phyloP scores from a whole-genome alignment of 2,113 vertebrate genomes.

The Danionella cerebrum region DNA sequence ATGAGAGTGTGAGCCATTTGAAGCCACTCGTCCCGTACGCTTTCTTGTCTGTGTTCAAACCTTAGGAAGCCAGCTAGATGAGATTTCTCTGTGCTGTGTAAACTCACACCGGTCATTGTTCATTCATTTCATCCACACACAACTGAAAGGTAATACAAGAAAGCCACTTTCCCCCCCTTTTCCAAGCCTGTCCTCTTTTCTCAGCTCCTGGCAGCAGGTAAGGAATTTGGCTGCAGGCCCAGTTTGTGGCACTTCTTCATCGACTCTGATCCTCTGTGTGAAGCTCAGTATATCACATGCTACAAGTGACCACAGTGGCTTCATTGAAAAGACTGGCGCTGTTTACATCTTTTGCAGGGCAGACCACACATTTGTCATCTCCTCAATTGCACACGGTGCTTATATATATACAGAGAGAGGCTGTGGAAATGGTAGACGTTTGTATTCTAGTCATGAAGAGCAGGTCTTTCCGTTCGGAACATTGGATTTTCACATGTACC shows the following conservation, averaged over 20 bases:
- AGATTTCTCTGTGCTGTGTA: slow-evolving; percentile 14
- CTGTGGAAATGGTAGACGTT: neutral
- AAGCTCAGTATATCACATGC: neutral
- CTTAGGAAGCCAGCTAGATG: slow-evolving; percentile 1
- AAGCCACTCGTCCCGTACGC: neutral
- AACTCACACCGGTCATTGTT: slow-evolving; percentile 1
- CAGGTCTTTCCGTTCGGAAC: neutral
- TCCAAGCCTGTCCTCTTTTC: neutral
- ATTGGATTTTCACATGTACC: neutral
- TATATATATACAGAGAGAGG: neutral
- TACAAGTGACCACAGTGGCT: neutral
- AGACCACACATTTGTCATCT: slow-evolving; percentile 5
- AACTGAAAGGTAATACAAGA: slow-evolving; percentile 22
- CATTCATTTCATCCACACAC: neutral
- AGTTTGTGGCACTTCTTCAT: neutral
- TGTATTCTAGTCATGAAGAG: neutral
- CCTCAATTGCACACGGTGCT: neutral
- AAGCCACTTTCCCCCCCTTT: neutral
- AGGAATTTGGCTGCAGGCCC: neutral
- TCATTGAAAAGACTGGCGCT: neutral
- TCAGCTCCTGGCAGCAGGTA: slow-evolving; percentile 12
- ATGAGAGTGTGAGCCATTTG: neutral
- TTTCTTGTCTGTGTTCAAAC: neutral
- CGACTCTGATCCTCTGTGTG: neutral
- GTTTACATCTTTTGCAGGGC: slow-evolving; percentile 8